phyloP scores from a whole-genome alignment of 2,113 vertebrate genomes.

The Lasiurus borealis region DNA sequence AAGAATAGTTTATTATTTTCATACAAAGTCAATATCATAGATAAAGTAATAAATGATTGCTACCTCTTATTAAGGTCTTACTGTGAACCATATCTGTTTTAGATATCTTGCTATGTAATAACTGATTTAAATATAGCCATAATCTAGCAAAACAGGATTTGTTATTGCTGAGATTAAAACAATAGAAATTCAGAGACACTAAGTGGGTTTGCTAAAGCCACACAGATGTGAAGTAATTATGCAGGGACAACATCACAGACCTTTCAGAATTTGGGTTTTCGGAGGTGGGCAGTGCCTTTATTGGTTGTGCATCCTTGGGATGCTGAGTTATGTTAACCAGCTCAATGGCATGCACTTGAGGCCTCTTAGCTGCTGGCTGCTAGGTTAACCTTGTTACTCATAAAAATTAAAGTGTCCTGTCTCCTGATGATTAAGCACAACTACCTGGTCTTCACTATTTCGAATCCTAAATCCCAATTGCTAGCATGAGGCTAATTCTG shows the following conservation, averaged over 20 bases:
- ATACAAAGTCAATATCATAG: not conserved
- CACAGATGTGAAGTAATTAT: not conserved
- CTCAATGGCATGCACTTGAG: not conserved
- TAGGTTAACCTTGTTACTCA: not conserved
- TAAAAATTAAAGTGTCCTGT: not conserved
- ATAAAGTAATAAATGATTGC: not conserved
- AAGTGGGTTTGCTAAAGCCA: not conserved
- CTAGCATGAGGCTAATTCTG: not conserved
- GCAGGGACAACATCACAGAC: not conserved
- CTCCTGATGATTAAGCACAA: not conserved
- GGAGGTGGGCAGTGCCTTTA: not conserved
- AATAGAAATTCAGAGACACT: not conserved
- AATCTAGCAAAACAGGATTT: not conserved
- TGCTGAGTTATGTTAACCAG: not conserved
- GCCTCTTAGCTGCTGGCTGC: not conserved
- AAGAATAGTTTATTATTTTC: not conserved
- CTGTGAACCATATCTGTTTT: not conserved
- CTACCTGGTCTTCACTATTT: not conserved
- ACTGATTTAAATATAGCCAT: not conserved
- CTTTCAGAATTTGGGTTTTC: not conserved
- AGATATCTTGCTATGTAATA: not conserved
- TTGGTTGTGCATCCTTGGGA: fast-evolving
- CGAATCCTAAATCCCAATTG: not conserved
- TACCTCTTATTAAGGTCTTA: not conserved
- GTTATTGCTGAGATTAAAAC: not conserved